A percentile compares a stretch with the other conserved stretches of the same genome.
These are phyloP conservation scores for cat (Felis catus) DNA, from an alignment of 2,113 vertebrate species.

Conservation along the genomic window DNA sequence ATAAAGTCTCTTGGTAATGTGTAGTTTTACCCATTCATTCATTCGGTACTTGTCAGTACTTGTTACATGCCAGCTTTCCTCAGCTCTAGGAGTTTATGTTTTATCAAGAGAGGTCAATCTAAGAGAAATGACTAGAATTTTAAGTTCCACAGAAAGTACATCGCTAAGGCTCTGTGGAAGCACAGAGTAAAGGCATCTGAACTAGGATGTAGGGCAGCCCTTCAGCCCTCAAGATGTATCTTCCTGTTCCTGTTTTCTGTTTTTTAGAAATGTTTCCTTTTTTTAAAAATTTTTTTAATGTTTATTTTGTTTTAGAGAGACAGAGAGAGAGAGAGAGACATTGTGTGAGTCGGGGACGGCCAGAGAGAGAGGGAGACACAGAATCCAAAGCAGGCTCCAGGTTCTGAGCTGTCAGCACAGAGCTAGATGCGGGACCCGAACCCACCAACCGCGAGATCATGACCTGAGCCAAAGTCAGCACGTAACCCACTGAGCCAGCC, in stretches of 20 bases:
- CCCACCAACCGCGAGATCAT: too few relatives aligned
- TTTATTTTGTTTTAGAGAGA: too few relatives aligned
- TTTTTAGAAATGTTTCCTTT: not conserved
- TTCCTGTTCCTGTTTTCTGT: not conserved
- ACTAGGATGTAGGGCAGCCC: not conserved
- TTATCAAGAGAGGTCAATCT: not conserved
- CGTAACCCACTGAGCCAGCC: too few relatives aligned
- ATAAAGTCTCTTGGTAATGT: not conserved
- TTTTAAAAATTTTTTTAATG: not conserved
- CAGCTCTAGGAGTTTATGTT: not conserved
- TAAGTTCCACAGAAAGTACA: not conserved
- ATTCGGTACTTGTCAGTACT: not conserved
- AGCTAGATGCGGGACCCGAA: too few relatives aligned
- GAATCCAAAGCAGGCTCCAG: too few relatives aligned
- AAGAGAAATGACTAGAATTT: not conserved
- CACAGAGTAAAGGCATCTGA: not conserved
- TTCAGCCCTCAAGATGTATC: not conserved
- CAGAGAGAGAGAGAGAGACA: too few relatives aligned
- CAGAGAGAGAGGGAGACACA: too few relatives aligned
- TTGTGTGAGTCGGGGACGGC: too few relatives aligned
- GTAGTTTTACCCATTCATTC: slow-evolving; percentile 5
- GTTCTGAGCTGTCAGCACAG: too few relatives aligned
- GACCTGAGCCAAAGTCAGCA: too few relatives aligned
- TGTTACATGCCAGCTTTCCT: not conserved
- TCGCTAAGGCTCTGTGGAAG: not conserved